These are phyloP conservation scores for Branchellion lobata DNA, from an alignment of 2,888 invertebrate genomes.

Conservation along the genomic window DNA sequence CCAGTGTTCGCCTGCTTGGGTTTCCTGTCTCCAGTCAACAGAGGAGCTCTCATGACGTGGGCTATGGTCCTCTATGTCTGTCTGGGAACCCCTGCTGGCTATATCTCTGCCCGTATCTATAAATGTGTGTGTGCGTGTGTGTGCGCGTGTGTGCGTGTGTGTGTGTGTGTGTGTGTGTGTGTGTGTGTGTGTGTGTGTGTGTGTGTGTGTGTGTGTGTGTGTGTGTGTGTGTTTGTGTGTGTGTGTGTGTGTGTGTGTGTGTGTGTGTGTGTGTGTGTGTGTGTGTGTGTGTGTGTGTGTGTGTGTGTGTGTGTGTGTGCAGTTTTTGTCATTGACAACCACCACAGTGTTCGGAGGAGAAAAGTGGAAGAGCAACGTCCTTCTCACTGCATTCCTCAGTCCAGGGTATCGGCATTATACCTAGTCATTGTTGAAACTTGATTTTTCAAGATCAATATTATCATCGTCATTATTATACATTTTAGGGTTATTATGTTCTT, in stretches of 20 bases:
- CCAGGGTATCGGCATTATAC: conserved; percentile 75
- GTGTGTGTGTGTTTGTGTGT: background rate
- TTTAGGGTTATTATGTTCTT: no score
- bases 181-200: no score
- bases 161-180: no score
- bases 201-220: no score
- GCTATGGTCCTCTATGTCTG: conserved; percentile 94
- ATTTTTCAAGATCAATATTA: background rate
- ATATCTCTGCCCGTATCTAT: conserved; percentile 92
- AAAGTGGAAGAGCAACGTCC: conserved; percentile 96
- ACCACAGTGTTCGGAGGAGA: conserved; percentile 80
- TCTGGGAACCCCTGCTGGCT: conserved; percentile 93
- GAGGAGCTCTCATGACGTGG: conserved; percentile 97
- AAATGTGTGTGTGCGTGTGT: conserved; percentile 70
- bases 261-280: background rate
- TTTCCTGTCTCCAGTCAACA: conserved; percentile 95
- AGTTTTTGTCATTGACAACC: background rate
- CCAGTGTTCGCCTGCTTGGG: conserved; percentile 95
- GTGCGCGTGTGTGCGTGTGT: background rate
- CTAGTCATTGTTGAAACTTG: background rate
- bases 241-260: background rate
- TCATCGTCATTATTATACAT: no score
- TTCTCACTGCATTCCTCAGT: conserved; percentile 91
- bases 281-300: conserved; percentile 13
- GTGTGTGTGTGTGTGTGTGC: background rate